Evolutionary conservation across 2,113 vertebrate genomes (phyloP).

Genomic region (Bagarius yarrelli): DNA sequence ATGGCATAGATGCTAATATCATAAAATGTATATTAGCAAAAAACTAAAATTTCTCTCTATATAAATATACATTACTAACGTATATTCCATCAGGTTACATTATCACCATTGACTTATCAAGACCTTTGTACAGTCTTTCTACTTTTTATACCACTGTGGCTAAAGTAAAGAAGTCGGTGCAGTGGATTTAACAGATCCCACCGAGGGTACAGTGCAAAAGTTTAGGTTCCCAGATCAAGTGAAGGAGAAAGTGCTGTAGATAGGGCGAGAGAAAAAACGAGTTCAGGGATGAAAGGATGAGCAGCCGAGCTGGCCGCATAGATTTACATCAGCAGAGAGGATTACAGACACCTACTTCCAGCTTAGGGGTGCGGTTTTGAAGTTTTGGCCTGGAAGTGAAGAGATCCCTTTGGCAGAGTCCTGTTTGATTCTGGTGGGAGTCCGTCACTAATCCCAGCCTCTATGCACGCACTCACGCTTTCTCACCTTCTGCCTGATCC

Average conservation of each 20-base stretch:
- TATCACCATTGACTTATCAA: background rate
- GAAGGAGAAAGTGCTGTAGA: constrained; percentile 49
- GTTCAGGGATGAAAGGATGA: constrained; percentile 76
- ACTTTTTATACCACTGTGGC: background rate
- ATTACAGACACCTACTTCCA: constrained; percentile 82
- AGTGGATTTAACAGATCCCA: constrained; percentile 64
- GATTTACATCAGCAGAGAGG: constrained; percentile 82
- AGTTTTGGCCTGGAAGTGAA: constrained; percentile 77
- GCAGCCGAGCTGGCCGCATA: constrained; percentile 72
- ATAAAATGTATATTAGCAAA: no score
- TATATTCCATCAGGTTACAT: background rate
- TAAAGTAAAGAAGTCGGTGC: constrained; percentile 72
- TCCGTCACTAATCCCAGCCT: constrained; percentile 85
- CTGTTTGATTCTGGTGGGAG: constrained; percentile 86
- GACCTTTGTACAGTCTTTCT: background rate
- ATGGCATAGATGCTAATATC: no score
- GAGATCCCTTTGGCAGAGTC: constrained; percentile 85
- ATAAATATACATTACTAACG: background rate
- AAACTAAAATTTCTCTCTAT: no score
- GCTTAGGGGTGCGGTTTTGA: constrained; percentile 79
- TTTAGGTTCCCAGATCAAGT: constrained; percentile 77
- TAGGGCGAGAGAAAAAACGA: constrained; percentile 65
- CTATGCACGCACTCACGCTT: constrained; percentile 54
- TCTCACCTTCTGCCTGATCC: constrained; percentile 92
- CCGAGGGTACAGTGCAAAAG: constrained; percentile 74